Evolutionary conservation across 1,140 invertebrate species (phyloP).

Genomic region (Phenacoccus solenopsis): DNA sequence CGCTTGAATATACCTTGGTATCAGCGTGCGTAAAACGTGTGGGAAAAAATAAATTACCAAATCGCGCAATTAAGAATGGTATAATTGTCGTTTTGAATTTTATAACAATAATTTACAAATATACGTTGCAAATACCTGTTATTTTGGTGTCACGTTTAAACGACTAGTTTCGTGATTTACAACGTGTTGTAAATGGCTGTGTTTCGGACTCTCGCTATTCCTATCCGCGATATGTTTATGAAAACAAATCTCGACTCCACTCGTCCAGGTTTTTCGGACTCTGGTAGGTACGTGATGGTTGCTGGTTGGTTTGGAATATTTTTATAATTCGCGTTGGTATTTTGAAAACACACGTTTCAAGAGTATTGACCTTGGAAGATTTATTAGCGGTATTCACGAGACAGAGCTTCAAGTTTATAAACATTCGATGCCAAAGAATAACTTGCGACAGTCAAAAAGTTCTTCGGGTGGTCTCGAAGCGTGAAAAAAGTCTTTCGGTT

Average conservation of each 20-base stretch:
- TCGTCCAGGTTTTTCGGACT: neutral
- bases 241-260: neutral
- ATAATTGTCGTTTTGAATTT: neutral
- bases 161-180: slow-evolving; percentile 7
- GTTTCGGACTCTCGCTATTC: neutral
- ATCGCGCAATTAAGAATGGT: neutral
- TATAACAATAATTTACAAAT: slow-evolving; percentile 4
- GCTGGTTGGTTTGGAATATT: neutral
- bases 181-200: neutral
- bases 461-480: no score
- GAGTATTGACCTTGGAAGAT: neutral
- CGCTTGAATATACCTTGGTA: no score
- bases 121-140: neutral
- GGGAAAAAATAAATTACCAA: neutral
- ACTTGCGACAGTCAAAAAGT: no score
- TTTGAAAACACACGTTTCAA: neutral
- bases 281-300: neutral
- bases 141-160: slow-evolving; percentile 1
- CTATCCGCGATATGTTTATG: neutral
- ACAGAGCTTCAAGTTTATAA: no score
- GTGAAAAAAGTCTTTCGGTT: no score
- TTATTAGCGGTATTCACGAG: no score
- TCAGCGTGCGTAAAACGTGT: no score
- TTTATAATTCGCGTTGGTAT: neutral
- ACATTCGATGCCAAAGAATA: no score